Evolutionary conservation across 2,888 invertebrate species (phyloP), one percentile per base, ranked within the genome.

Genomic region (Xylophagus ater): DNA sequence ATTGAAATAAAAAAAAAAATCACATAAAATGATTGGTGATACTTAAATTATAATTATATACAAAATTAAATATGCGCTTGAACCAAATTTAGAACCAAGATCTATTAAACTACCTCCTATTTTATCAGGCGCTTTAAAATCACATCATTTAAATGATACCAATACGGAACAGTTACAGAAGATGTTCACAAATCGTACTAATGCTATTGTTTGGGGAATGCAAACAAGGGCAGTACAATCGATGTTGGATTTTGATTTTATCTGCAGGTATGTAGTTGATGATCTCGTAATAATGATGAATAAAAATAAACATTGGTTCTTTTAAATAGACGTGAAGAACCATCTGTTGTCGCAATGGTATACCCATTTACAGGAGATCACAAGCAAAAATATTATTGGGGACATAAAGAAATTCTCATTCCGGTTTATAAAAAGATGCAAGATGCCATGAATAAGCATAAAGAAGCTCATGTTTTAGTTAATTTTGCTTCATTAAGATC

Each of bases 331-430:
- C 89, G 17, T 72, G 97, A 53, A 36, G 84, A 86, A 54, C 96
- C 96, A 1, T 87, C 86, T 1, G 88, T 98, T 2, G 93, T 90
- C 1, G 96, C 96, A 20, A 86, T 97, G 60, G 92, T 97, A 23
- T 98, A 98, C 67, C 98, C 98, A 0, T 94, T 98, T 68, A 93
- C 86, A 10, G 94, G 94, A 0, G 96, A 98, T 65, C 97, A 98
- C 67, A 96, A 94, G 60, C 96, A 96, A 67, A 99, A 98, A 65
- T 98, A 90, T 69, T 99, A 99, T 65, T 98, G 96, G 82, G 98
- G 98, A 1, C 97, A 98, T 67, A 93, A 96, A 60, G 97, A 97
- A 62, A 83, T 94, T 33, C 74, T 93, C 18, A 80, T 93, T 55
- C 85, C 82, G 1, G 89, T 96, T 5, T 99, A 97, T 69, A 94